A percentile compares a stretch with the other conserved stretches of the same genome.
These are phyloP conservation scores for Salarias fasciatus DNA, from an alignment of 2,797 vertebrate species.

Conservation along the genomic window DNA sequence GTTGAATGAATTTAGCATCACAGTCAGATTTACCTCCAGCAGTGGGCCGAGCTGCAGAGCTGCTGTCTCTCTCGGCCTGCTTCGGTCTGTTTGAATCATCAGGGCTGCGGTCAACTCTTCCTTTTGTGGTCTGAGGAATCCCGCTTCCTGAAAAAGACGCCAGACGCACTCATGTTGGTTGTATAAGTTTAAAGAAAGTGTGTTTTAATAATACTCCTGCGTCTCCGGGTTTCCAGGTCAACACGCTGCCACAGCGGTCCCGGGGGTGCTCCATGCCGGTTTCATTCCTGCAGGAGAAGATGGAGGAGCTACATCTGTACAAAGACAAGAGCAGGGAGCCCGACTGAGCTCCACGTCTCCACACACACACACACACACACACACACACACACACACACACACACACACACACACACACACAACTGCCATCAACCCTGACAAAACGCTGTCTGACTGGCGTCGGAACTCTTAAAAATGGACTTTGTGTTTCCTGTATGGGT, in stretches of 20 bases:
- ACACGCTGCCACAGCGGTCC: conserved; percentile 63
- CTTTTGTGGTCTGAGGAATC: no score
- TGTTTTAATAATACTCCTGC: conserved; percentile 1
- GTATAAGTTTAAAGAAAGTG: background rate
- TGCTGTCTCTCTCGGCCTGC: no score
- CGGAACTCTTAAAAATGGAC: conserved; percentile 37
- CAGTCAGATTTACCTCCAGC: no score
- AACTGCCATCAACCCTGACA: background rate
- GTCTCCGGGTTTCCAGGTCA: conserved; percentile 46
- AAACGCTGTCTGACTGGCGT: conserved; percentile 13
- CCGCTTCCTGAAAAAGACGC: no score
- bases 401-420: conserved; percentile 34
- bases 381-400: conserved; percentile 28
- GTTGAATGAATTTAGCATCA: no score
- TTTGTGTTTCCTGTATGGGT: background rate
- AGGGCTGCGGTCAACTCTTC: no score
- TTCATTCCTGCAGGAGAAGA: conserved; percentile 81
- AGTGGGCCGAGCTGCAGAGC: no score
- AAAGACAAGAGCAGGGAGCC: conserved; percentile 84
- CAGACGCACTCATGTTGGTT: no score
- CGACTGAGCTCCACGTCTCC: conserved; percentile 67
- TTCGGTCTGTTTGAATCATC: no score
- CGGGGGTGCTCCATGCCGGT: conserved; percentile 78
- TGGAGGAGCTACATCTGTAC: conserved; percentile 83
- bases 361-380: conserved; percentile 27